Percentiles rank a stretch among this genome's conserved stretches.
These are phyloP conservation scores for Fulmarus glacialis DNA, from an alignment of 2,113 vertebrate genomes.

Conservation along the genomic window DNA sequence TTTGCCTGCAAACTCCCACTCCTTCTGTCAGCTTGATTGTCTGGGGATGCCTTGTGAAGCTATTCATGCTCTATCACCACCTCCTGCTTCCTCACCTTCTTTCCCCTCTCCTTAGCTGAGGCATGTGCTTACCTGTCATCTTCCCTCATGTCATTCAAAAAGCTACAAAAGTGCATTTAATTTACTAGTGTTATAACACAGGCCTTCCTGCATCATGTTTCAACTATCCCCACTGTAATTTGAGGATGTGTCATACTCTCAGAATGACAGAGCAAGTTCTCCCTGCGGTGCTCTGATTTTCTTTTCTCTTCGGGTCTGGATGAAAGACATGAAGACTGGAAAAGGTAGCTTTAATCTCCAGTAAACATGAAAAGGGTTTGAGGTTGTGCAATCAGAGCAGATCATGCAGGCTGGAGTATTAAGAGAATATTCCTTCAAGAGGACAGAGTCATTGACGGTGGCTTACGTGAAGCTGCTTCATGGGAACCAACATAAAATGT, in stretches of 20 bases:
- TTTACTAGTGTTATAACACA: background rate
- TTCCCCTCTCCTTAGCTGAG: slow-evolving; percentile 34
- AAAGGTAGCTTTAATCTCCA: background rate
- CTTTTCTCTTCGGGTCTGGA: background rate
- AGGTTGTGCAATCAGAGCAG: background rate
- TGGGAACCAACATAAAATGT: background rate
- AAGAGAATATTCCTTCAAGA: background rate
- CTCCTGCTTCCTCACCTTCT: slow-evolving; percentile 62
- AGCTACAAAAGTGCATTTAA: slow-evolving; percentile 27
- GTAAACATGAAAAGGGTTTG: background rate
- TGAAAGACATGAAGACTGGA: background rate
- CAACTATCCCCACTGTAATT: background rate
- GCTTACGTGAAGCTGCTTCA: background rate
- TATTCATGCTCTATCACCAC: slow-evolving; percentile 44
- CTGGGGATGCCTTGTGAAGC: slow-evolving; percentile 53
- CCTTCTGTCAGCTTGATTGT: slow-evolving; percentile 58
- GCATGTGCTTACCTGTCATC: slow-evolving; percentile 38
- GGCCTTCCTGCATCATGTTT: background rate
- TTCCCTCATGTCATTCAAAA: background rate
- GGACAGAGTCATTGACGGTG: background rate
- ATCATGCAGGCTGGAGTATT: background rate
- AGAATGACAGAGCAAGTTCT: background rate
- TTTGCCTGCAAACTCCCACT: slow-evolving; percentile 61
- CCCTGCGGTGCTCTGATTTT: background rate
- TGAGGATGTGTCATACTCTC: background rate